A percentile compares a stretch with the other conserved stretches of the same genome.
Conservation (phyloP, 2,113 vertebrate species). For the Equus quagga region DNA sequence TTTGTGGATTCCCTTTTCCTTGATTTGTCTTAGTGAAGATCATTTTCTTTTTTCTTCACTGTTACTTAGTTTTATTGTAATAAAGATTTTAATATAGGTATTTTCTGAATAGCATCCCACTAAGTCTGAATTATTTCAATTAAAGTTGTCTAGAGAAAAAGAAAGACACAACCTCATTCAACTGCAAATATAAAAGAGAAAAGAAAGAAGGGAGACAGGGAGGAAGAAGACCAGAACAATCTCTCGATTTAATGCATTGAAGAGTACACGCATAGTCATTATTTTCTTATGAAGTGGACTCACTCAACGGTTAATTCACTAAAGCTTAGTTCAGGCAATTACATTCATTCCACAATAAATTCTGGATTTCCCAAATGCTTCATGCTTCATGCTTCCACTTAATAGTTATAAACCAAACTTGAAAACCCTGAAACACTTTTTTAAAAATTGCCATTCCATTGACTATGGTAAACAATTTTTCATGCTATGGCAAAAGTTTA, state of each 20-base stretch:
- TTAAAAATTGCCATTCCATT: background rate
- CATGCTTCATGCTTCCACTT: background rate
- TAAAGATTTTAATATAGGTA: conserved; percentile 43
- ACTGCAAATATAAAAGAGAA: background rate
- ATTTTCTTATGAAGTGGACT: background rate
- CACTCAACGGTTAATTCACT: background rate
- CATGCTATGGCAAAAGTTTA: background rate
- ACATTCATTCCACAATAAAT: background rate
- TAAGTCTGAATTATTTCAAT: conserved; percentile 29
- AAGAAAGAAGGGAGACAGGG: background rate
- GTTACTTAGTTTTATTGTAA: conserved; percentile 63
- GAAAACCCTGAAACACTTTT: background rate
- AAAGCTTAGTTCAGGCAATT: background rate
- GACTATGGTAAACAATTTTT: conserved; percentile 5
- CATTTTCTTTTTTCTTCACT: background rate
- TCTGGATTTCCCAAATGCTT: conserved; percentile 24
- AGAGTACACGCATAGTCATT: background rate
- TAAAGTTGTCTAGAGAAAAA: conserved; percentile 29
- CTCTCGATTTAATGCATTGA: background rate
- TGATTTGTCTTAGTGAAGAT: background rate
- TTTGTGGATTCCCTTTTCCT: background rate
- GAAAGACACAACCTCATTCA: background rate
- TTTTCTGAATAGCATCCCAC: conserved; percentile 33
- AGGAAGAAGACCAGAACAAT: background rate
- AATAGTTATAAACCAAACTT: background rate